phyloP scores from a whole-genome alignment of 2,113 vertebrate species.

The Zapornia atra region DNA sequence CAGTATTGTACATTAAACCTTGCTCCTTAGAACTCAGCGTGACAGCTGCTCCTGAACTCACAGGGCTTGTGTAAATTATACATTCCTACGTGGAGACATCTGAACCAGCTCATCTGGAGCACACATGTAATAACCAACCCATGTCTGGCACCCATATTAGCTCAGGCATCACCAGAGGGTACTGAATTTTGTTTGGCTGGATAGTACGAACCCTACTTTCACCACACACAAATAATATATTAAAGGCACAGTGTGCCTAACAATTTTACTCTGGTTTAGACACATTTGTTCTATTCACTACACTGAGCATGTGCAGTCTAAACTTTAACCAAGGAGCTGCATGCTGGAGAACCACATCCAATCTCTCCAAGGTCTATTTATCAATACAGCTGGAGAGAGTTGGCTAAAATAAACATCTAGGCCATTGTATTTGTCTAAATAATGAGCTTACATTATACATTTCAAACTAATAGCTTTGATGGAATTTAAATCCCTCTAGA shows the following conservation, averaged over 20 bases:
- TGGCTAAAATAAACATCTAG: constrained; percentile 21
- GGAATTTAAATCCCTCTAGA: constrained; percentile 49
- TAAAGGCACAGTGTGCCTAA: not conserved
- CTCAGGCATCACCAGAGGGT: not conserved
- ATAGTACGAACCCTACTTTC: not conserved
- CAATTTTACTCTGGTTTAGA: not conserved
- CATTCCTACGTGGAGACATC: not conserved
- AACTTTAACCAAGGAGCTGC: not conserved
- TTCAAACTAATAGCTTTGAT: constrained; percentile 32
- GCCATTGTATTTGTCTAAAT: constrained; percentile 3
- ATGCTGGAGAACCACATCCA: not conserved
- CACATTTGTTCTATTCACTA: not conserved
- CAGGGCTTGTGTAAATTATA: not conserved
- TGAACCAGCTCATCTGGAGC: not conserved
- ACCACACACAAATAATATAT: not conserved
- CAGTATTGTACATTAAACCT: not conserved
- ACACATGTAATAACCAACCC: not conserved
- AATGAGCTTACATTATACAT: constrained; percentile 23
- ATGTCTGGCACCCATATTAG: not conserved
- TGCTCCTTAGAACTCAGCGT: not conserved
- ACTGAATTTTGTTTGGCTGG: not conserved
- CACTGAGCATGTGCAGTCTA: not conserved
- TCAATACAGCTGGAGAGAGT: not conserved
- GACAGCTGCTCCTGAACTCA: not conserved
- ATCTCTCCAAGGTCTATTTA: not conserved